Percentiles rank a stretch among this genome's conserved stretches.
These are phyloP conservation scores for Muscicapa adusta DNA, from an alignment of 2,113 vertebrate genomes.

Conservation along the genomic window DNA sequence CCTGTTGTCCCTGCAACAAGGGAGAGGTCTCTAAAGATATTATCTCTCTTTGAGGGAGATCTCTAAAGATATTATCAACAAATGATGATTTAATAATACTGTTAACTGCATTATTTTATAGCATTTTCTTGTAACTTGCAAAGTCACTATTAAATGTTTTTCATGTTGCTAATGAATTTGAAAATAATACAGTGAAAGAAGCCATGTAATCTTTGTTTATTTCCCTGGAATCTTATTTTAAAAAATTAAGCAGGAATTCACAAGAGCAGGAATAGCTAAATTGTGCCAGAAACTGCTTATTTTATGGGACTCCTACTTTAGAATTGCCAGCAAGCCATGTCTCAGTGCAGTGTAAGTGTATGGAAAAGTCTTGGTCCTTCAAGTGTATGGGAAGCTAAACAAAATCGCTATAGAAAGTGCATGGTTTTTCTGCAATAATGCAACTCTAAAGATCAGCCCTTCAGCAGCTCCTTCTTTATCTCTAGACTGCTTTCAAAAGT, in stretches of 20 bases:
- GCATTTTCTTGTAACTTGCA: background rate
- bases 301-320: background rate
- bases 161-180: background rate
- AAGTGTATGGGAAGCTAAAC: background rate
- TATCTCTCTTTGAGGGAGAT: background rate
- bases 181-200: background rate
- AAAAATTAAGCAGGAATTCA: background rate
- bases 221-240: background rate
- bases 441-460: background rate
- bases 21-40: background rate
- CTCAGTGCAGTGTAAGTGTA: background rate
- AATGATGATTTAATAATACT: background rate
- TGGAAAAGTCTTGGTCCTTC: background rate
- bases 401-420: rapidly evolving
- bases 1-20: background rate
- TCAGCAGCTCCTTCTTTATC: background rate
- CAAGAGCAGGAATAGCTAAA: background rate
- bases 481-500: background rate
- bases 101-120: background rate
- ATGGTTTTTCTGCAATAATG: background rate
- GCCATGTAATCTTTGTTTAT: background rate
- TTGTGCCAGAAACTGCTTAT: background rate
- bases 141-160: background rate
- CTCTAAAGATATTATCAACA: background rate
- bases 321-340: background rate